A percentile compares a stretch with the other conserved stretches of the same genome.
These are phyloP conservation scores for Imbricaverruca yamaguchii DNA, from an alignment of 2,888 invertebrate genomes.

Conservation along the genomic window DNA sequence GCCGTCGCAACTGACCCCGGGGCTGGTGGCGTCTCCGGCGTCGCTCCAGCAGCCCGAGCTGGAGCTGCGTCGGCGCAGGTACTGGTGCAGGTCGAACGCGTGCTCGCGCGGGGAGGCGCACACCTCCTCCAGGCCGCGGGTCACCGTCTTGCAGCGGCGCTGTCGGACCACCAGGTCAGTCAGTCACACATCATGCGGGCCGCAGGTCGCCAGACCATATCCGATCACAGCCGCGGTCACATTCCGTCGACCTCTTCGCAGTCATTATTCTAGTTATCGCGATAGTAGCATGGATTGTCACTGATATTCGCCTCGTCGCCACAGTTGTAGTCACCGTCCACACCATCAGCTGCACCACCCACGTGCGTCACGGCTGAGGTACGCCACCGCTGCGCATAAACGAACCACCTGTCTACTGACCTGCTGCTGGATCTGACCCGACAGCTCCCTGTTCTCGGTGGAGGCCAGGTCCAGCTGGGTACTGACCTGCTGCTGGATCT, in stretches of 20 bases:
- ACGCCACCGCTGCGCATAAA: too few species aligned
- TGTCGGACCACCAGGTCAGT: background rate
- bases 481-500: conserved; percentile 1
- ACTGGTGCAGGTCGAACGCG: conserved; percentile 36
- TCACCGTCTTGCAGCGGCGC: conserved; percentile 36
- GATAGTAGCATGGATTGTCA: too few species aligned
- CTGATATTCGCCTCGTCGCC: too few species aligned
- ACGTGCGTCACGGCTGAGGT: too few species aligned
- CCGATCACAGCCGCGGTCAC: too few species aligned
- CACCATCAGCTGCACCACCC: too few species aligned
- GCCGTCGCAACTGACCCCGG: background rate
- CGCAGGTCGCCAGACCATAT: too few species aligned
- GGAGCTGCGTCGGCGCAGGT: conserved; percentile 38
- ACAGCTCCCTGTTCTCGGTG: conserved; percentile 37
- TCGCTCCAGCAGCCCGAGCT: conserved; percentile 33
- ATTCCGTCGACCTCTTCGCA: too few species aligned
- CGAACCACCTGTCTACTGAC: too few species aligned
- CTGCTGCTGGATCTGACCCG: background rate
- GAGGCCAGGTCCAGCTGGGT: conserved; percentile 39
- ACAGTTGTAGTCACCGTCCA: too few species aligned
- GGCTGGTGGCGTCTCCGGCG: conserved; percentile 24
- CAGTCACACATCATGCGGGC: background rate
- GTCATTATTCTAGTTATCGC: too few species aligned
- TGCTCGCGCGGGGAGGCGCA: conserved; percentile 42
- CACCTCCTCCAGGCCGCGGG: conserved; percentile 41